A percentile compares a stretch with the other conserved stretches of the same genome.
These are phyloP conservation scores for Trochalopteron elliotii DNA, from an alignment of 2,113 vertebrate genomes.

Conservation along the genomic window DNA sequence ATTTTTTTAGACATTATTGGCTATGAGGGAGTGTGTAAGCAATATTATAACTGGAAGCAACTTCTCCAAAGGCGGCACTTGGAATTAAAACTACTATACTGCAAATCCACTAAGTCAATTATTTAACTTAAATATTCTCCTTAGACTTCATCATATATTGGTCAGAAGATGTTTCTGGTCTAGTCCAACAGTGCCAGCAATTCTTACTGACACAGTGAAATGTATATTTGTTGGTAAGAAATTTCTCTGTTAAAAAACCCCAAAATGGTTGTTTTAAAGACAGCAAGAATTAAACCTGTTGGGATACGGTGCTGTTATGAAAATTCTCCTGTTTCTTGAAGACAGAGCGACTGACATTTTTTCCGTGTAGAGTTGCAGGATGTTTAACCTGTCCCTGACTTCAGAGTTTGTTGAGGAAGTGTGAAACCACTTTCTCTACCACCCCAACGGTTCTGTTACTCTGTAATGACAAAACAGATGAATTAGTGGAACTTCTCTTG, in stretches of 20 bases:
- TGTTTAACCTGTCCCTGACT: neutral
- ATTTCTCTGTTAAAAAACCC: neutral
- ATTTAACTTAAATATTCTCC: neutral
- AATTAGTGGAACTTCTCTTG: neutral
- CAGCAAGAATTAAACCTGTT: neutral
- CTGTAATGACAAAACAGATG: neutral
- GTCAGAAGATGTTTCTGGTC: neutral
- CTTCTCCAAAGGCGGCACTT: neutral
- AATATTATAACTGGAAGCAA: neutral
- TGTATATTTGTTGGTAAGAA: neutral
- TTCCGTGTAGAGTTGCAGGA: neutral
- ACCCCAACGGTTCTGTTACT: neutral
- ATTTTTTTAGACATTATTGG: neutral
- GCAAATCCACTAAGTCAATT: neutral
- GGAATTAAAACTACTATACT: neutral
- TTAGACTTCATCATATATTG: neutral
- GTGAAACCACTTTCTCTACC: neutral
- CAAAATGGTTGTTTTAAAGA: neutral
- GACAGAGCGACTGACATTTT: neutral
- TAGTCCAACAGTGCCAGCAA: neutral
- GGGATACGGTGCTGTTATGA: neutral
- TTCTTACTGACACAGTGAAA: neutral
- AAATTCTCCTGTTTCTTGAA: neutral
- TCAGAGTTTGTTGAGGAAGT: neutral
- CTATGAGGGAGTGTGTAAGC: neutral